These are phyloP conservation scores for Temnothorax unifasciatus DNA, from an alignment of 2,888 invertebrate genomes.

Conservation along the genomic window DNA sequence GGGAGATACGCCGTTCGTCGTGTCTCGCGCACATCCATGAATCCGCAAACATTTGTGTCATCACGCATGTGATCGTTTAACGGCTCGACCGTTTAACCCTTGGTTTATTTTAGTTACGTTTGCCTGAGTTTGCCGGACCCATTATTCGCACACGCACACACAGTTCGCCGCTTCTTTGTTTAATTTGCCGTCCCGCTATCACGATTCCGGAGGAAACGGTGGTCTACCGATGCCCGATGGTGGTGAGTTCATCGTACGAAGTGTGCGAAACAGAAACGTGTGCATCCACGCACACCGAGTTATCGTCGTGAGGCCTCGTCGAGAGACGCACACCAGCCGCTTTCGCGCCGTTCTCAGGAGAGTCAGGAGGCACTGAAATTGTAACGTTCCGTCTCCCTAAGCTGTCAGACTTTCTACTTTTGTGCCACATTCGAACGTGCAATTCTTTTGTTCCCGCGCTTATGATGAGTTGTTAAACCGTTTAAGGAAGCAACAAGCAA, in stretches of 20 bases:
- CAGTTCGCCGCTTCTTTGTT: conserved; percentile 76
- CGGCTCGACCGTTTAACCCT: conserved; percentile 5
- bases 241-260: conserved; percentile 80
- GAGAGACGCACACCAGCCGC: conserved; percentile 32
- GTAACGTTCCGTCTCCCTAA: conserved; percentile 31
- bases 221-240: conserved; percentile 84
- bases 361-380: conserved; percentile 15
- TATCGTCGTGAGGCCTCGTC: conserved; percentile 13
- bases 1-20: not conserved
- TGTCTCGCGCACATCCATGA: not conserved
- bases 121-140: conserved; percentile 78
- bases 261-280: not conserved
- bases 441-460: conserved; percentile 42
- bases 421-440: conserved; percentile 25
- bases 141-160: conserved; percentile 66
- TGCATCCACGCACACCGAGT: conserved; percentile 4
- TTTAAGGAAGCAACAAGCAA: not conserved
- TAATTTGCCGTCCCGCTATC: conserved; percentile 81
- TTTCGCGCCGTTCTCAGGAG: conserved; percentile 35
- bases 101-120: conserved; percentile 79
- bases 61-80: conserved; percentile 16
- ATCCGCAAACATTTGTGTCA: conserved; percentile 25
- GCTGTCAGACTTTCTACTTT: conserved; percentile 40
- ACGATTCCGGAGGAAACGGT: conserved; percentile 78
- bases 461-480: not conserved